Evolutionary conservation across 2,797 vertebrate species (phyloP).

Genomic region (Pristis pectinata): DNA sequence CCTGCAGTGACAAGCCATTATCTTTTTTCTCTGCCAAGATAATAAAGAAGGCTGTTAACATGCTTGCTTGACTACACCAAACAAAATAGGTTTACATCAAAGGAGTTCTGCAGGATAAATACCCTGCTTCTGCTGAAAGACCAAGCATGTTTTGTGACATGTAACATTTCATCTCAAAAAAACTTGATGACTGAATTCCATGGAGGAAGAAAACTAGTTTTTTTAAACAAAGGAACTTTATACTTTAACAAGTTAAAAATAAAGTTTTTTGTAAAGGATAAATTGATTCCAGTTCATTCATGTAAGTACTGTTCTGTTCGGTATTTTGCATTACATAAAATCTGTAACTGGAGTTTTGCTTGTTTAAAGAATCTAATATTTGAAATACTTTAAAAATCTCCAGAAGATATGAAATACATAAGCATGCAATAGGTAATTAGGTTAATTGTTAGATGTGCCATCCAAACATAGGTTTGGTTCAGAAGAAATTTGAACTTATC

Average conservation of each 20-base stretch:
- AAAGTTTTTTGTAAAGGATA: background rate
- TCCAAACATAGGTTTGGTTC: background rate
- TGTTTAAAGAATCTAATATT: background rate
- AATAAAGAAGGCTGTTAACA: background rate
- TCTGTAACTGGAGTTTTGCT: background rate
- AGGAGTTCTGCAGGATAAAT: background rate
- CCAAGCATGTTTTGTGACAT: background rate
- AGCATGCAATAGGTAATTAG: background rate
- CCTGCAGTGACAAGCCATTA: slow-evolving; percentile 2
- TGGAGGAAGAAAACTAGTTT: background rate
- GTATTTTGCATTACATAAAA: background rate
- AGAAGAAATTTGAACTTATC: background rate
- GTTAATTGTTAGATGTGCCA: background rate
- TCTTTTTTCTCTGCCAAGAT: background rate
- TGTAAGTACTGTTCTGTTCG: background rate
- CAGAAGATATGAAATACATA: background rate
- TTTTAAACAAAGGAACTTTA: slow-evolving; percentile 7
- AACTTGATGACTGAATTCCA: background rate
- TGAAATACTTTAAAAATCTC: background rate
- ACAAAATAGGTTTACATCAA: background rate
- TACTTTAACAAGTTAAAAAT: background rate
- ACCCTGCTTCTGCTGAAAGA: background rate
- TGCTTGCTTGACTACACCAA: background rate
- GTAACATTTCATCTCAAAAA: background rate
- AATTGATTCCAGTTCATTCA: background rate